Evolutionary conservation across 1,140 invertebrate species (phyloP), one percentile per base, ranked within the genome.

Genomic region (Drosophila orosa): DNA sequence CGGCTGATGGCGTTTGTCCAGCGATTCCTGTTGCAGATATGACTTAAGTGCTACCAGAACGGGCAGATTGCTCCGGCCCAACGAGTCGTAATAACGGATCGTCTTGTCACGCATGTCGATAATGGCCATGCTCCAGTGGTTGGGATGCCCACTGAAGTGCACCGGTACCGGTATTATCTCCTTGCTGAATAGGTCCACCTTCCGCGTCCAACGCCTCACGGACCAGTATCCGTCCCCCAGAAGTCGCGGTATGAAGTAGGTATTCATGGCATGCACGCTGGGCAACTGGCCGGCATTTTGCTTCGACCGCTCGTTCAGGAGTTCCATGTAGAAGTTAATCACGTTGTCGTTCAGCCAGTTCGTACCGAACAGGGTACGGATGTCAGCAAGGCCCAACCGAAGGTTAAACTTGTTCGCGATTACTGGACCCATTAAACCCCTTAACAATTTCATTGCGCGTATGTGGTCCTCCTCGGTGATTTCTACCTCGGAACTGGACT

Each of bases 291-390:
- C 73, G 98, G 90, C 86, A 5, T 47, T 57, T 96, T 96, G 95
- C 97, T 98, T 92, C 97, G 59, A 99, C 0, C 91, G 91, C 29
- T 92, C 78, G 0, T 61, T 92, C 19, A 92, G 25, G 3, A 92
- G 44, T 22, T 85, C 83, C 91, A 92, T 92, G 31, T 92, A 92
- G 33, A 92, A 92, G 31, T 92, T 92, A 9, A 92, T 99, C 2
- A 99, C 96, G 92, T 98, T 97, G 93, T 99, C 98, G 90, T 99
- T 99, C 0, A 99, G 93, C 98, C 98, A 99, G 92, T 97, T 97
- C 0, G 96, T 92, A 0, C 96, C 96, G 0, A 29, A 85, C 4
- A 99, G 91, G 0, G 98, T 99, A 60, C 94, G 92, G n/a, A 99
- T 94, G 92, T 99, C 98, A 15, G 92, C 92, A 58, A 94, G 79